Evolutionary conservation across 2,113 vertebrate species (phyloP).

Genomic region (Lontra canadensis): DNA sequence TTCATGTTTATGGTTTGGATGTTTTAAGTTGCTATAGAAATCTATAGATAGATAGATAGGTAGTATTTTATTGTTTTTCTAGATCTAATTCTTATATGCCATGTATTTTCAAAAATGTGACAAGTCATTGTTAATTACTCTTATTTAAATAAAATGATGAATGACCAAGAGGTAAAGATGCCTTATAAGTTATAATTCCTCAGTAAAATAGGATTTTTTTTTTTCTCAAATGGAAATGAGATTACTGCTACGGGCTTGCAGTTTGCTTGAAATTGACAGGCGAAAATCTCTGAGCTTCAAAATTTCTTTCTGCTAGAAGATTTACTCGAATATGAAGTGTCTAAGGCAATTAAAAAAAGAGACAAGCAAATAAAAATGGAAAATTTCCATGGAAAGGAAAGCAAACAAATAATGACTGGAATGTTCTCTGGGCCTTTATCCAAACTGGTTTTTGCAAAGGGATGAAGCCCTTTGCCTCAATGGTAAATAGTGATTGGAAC

Average conservation of each 20-base stretch:
- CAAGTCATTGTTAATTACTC: not conserved
- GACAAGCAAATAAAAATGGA: conserved; percentile 22
- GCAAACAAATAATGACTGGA: not conserved
- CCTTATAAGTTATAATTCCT: not conserved
- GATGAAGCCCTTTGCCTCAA: not conserved
- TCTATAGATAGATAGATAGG: not conserved
- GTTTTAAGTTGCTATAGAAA: not conserved
- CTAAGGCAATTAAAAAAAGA: not conserved
- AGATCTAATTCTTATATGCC: not conserved
- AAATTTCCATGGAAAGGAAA: not conserved
- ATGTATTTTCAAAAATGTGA: not conserved
- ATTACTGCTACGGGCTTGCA: not conserved
- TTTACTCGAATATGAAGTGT: not conserved
- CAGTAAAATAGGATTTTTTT: not conserved
- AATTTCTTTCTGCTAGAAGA: not conserved
- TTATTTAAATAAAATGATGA: not conserved
- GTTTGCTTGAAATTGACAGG: not conserved
- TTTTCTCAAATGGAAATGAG: not conserved
- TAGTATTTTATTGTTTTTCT: not conserved
- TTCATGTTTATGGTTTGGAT: not conserved
- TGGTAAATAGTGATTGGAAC: not conserved
- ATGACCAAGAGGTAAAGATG: not conserved
- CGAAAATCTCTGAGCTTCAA: not conserved
- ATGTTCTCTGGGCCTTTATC: not conserved
- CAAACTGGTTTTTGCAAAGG: not conserved